A percentile compares a stretch with the other conserved stretches of the same genome.
phyloP scores from a whole-genome alignment of 2,797 vertebrate genomes.

The Chaenodraco wilsoni region DNA sequence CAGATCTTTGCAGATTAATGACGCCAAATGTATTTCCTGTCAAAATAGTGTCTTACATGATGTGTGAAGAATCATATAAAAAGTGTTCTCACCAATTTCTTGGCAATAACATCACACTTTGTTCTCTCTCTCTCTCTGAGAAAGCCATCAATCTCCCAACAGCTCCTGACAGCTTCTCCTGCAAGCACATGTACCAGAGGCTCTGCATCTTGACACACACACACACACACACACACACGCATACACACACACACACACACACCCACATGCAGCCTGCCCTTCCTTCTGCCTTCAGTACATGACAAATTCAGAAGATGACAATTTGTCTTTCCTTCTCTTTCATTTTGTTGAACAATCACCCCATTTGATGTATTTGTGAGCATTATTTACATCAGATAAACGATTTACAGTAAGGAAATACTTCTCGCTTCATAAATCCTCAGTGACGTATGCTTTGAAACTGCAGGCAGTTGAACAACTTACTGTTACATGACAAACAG shows the following conservation, averaged over 20 bases:
- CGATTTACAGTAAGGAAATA: conserved; percentile 57
- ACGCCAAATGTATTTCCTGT: background rate
- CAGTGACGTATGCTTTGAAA: conserved; percentile 58
- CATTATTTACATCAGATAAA: conserved; percentile 46
- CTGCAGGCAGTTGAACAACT: conserved; percentile 61
- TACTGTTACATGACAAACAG: conserved; percentile 68
- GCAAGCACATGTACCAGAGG: conserved; percentile 68
- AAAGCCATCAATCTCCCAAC: conserved; percentile 72
- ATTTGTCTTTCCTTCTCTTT: conserved; percentile 23
- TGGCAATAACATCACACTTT: conserved; percentile 53
- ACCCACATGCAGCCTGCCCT: conserved; percentile 22
- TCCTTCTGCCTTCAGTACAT: conserved; percentile 23
- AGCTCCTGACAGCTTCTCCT: conserved; percentile 65
- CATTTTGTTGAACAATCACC: conserved; percentile 15
- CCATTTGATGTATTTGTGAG: conserved; percentile 4
- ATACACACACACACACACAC: conserved; percentile 5
- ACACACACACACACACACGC: conserved; percentile 21
- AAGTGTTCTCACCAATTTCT: conserved; percentile 54
- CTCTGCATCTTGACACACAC: conserved; percentile 20
- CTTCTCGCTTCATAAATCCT: conserved; percentile 41
- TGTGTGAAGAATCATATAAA: conserved; percentile 9
- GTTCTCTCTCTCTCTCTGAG: conserved; percentile 54
- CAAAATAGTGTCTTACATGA: background rate
- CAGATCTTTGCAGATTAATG: too few species aligned
- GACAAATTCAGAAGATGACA: conserved; percentile 12